These are phyloP conservation scores for Actinostola sp. DNA, from an alignment of 92 coral and sea anemone species.

Conservation along the genomic window DNA sequence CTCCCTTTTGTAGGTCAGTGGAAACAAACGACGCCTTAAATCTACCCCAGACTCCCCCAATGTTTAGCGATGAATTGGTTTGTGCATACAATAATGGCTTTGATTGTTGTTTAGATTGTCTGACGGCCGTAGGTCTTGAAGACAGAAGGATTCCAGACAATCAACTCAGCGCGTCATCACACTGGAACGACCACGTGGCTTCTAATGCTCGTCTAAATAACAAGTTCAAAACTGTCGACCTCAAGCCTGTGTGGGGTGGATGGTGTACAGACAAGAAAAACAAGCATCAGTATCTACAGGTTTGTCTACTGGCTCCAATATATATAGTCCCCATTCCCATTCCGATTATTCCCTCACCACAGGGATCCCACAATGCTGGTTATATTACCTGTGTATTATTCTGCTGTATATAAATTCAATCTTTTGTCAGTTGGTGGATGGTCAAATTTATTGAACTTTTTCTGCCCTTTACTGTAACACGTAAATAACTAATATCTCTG, in stretches of 20 bases:
- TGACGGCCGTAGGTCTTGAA: slow-evolving; percentile 82
- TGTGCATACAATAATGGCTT: neutral
- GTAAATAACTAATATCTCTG: neutral
- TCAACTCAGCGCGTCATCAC: slow-evolving; percentile 80
- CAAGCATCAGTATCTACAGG: slow-evolving; percentile 79
- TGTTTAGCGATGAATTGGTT: too few species aligned
- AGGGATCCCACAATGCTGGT: too few species aligned
- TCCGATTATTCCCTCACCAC: too few species aligned
- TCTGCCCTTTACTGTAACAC: too few species aligned
- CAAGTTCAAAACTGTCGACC: slow-evolving; percentile 8
- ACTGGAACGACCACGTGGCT: slow-evolving; percentile 64
- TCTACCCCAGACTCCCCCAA: too few species aligned
- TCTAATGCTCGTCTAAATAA: slow-evolving; percentile 75
- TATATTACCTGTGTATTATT: too few species aligned
- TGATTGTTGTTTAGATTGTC: slow-evolving; percentile 58
- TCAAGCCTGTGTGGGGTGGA: slow-evolving; percentile 65
- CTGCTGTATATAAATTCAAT: too few species aligned
- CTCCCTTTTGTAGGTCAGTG: too few species aligned
- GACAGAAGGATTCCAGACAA: slow-evolving; percentile 63
- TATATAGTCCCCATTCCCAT: too few species aligned
- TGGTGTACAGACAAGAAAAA: slow-evolving; percentile 79
- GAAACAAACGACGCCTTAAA: too few species aligned
- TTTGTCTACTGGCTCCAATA: neutral
- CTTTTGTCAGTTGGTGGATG: too few species aligned
- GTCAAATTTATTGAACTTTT: too few species aligned